Evolutionary conservation across 2,797 vertebrate genomes (phyloP).

Genomic region (Trachops cirrhosus): DNA sequence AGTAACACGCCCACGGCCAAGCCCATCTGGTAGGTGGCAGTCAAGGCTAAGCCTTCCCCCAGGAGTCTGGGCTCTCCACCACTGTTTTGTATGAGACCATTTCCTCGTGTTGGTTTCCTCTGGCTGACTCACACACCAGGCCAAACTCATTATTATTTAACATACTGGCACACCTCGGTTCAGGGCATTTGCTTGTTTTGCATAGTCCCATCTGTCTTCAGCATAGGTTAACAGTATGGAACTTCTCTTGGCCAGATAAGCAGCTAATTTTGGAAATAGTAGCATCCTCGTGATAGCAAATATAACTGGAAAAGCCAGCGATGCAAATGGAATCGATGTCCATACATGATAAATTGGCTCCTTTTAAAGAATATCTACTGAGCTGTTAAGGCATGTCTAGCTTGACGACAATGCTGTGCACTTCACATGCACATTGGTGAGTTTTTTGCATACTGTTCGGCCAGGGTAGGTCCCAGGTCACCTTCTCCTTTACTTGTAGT

Average conservation of each 20-base stretch:
- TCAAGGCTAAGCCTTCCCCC: neutral
- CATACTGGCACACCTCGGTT: conserved; percentile 28
- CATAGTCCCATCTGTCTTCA: conserved; percentile 51
- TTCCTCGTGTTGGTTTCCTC: neutral
- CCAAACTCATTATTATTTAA: conserved; percentile 48
- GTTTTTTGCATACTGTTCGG: conserved; percentile 1
- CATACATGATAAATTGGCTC: neutral
- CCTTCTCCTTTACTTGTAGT: neutral
- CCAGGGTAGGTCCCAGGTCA: neutral
- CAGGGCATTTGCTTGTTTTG: conserved; percentile 31
- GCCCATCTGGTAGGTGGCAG: neutral
- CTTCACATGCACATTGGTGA: neutral
- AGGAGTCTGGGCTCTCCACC: neutral
- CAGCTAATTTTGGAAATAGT: conserved; percentile 3
- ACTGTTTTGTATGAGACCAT: neutral
- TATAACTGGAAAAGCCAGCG: neutral
- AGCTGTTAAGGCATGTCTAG: conserved; percentile 9
- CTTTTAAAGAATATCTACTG: conserved; percentile 21
- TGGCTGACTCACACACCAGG: neutral
- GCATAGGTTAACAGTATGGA: conserved; percentile 51
- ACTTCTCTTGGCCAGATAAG: conserved; percentile 40
- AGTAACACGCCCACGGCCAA: neutral
- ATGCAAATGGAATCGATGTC: conserved; percentile 20
- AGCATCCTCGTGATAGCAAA: neutral
- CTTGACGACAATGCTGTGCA: neutral